A percentile compares a stretch with the other conserved stretches of the same genome.
phyloP scores from a whole-genome alignment of 1,140 invertebrate genomes.

The Mercenaria mercenaria region DNA sequence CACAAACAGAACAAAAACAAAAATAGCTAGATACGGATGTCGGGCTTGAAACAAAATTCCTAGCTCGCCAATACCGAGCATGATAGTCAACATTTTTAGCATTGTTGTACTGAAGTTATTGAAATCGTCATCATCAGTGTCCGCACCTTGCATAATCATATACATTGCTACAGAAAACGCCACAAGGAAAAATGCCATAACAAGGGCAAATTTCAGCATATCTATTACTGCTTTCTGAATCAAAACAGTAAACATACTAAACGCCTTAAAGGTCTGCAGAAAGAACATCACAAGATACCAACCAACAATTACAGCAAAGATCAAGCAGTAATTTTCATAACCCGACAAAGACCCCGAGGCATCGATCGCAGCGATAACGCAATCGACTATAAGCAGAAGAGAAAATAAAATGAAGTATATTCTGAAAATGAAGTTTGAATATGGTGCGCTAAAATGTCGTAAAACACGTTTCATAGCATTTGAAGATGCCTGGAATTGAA shows the following conservation, averaged over 20 bases:
- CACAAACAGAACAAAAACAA: too few species aligned
- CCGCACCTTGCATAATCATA: too few species aligned
- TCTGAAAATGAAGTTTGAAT: neutral
- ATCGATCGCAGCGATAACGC: neutral
- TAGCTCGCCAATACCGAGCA: too few species aligned
- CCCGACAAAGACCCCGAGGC: neutral
- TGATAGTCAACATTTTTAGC: too few species aligned
- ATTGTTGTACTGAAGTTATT: too few species aligned
- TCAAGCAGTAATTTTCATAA: neutral
- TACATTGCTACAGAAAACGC: too few species aligned
- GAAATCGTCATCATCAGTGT: too few species aligned
- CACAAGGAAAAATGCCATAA: too few species aligned
- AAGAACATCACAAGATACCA: neutral
- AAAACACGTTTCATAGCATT: neutral
- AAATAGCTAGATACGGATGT: too few species aligned
- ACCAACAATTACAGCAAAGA: neutral
- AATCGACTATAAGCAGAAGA: neutral
- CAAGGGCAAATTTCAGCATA: too few species aligned
- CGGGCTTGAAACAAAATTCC: neutral
- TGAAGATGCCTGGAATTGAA: neutral
- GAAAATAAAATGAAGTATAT: neutral
- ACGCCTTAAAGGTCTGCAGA: neutral
- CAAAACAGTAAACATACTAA: too few species aligned
- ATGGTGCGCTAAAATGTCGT: neutral
- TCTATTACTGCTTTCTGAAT: too few species aligned